phyloP scores from a whole-genome alignment of 1,140 invertebrate species.

The Spodoptera frugiperda region DNA sequence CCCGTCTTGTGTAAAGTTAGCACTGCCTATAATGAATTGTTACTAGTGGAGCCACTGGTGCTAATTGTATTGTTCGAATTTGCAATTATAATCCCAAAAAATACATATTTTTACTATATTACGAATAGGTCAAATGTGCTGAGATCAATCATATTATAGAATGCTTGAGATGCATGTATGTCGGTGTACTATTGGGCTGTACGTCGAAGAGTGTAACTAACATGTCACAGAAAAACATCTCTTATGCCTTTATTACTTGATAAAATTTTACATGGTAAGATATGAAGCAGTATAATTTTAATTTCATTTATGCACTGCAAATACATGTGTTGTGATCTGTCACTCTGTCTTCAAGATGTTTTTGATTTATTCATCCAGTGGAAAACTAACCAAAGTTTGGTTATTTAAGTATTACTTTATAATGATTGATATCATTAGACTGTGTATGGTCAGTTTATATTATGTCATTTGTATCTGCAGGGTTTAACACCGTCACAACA shows the following conservation, averaged over 20 bases:
- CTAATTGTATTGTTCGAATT: constrained; percentile 24
- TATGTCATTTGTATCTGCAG: constrained; percentile 25
- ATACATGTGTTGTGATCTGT: background rate
- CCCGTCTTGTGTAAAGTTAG: constrained; percentile 3
- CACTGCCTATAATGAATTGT: background rate
- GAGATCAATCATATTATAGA: constrained; percentile 51
- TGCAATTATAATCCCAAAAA: constrained; percentile 8
- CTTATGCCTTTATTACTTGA: constrained; percentile 36
- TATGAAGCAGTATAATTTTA: constrained; percentile 44
- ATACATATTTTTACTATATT: constrained; percentile 23
- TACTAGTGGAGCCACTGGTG: constrained; percentile 9
- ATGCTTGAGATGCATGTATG: constrained; percentile 56
- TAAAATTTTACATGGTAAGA: constrained; percentile 33
- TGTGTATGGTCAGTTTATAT: constrained; percentile 16
- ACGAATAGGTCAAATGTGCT: constrained; percentile 31
- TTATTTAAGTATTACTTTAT: constrained; percentile 15
- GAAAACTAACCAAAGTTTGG: constrained; percentile 22
- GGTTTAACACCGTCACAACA: constrained; percentile 48
- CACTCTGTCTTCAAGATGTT: background rate
- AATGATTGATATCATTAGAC: constrained; percentile 10
- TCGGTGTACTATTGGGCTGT: constrained; percentile 4
- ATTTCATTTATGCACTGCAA: constrained; percentile 11
- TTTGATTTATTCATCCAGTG: constrained; percentile 29
- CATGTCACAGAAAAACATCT: constrained; percentile 3
- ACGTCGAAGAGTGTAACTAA: constrained; percentile 6